Base-by-base conservation (phyloP, 2,888 invertebrate genomes). In the Sipunculus nudus region DNA sequence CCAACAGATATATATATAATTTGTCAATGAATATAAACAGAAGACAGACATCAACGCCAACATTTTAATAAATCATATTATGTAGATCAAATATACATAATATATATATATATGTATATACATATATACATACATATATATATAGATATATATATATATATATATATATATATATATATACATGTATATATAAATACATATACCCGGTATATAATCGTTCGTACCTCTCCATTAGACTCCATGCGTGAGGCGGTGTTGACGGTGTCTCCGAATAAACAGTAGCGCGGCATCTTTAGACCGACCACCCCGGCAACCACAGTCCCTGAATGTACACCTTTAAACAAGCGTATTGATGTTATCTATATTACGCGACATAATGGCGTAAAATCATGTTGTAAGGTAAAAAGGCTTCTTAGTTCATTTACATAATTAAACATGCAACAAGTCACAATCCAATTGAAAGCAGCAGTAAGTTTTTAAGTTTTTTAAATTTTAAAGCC, bases 221-320 rank as follows among this genome's bases (percentile, higher is more conserved):
- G 32, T 61, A 75, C 75, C 68, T 71, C 70, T 28, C 76, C 74
- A 28, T 69, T 75, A 1, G 73, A 72, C 55, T 77, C 78, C 77
- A 80, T 78, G 13, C 77, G 59, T 0, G 75, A 76, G 16, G 79
- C 78, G 2, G 76, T 78, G 55, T 78, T 80, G 13, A 80, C 79
- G 1, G 78, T 77, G 54, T 80, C 79, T 10, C 80, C 80, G 66
- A 80, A 79, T 47, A 80, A 63, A 67, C 94, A 95, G 84, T 94
- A 95, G 61, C 94, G 87, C 0, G 94, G 94, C 94, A 95, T 94
- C 59, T 94, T 94, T 57, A 94, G 87, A 2, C 94, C 94, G 1
- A 94, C 94, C 2, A 94, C 93, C 21, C 92, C 94, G 23, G 94
- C 93, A 3, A 79, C 79, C 2, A 77, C 73, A 13, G 71, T 75